These are phyloP conservation scores for Stegophylla sp. DNA, from an alignment of 2,888 invertebrate species.

Conservation along the genomic window DNA sequence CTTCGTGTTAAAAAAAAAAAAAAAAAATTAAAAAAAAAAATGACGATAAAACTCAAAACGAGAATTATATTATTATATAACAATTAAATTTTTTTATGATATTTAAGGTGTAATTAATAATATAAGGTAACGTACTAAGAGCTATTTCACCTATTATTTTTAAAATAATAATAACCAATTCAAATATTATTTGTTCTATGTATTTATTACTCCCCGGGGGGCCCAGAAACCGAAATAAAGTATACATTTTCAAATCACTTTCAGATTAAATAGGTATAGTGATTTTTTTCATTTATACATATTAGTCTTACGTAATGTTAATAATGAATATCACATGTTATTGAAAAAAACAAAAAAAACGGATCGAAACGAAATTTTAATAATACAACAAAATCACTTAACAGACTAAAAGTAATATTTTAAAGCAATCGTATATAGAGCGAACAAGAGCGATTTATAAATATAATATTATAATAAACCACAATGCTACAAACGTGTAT, in stretches of 20 bases:
- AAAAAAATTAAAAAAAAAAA: no score
- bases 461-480: slow-evolving; percentile 46
- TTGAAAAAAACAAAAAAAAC: slow-evolving; percentile 22
- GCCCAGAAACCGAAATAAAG: slow-evolving; percentile 6
- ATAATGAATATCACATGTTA: slow-evolving; percentile 58
- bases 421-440: slow-evolving; percentile 46
- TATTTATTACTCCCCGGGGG: slow-evolving; percentile 1
- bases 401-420: slow-evolving; percentile 33
- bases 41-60: not conserved
- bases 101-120: not conserved
- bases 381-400: slow-evolving; percentile 39
- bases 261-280: slow-evolving; percentile 37
- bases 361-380: slow-evolving; percentile 2
- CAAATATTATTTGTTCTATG: slow-evolving; percentile 1
- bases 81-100: not conserved
- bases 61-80: not conserved
- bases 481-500: slow-evolving; percentile 47
- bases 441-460: slow-evolving; percentile 49
- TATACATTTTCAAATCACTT: slow-evolving; percentile 43
- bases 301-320: slow-evolving; percentile 56
- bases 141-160: not conserved
- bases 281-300: slow-evolving; percentile 37
- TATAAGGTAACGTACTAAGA: not conserved
- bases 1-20: not conserved
- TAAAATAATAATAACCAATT: not conserved